These are phyloP conservation scores for Cyclopterus lumpus DNA, from an alignment of 2,797 vertebrate species.

Conservation along the genomic window DNA sequence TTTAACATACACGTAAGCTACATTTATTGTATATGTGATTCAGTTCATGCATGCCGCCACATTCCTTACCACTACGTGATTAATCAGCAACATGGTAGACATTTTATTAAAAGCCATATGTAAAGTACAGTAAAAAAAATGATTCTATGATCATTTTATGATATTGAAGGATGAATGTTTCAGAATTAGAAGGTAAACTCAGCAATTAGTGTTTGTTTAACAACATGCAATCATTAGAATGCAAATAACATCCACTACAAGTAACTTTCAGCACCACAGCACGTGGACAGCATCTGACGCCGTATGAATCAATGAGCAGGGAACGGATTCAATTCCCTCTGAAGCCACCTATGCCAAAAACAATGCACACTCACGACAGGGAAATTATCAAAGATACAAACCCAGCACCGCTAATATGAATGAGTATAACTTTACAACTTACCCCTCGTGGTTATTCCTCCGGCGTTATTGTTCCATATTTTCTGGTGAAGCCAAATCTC, in stretches of 20 bases:
- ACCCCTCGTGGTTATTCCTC: conserved; percentile 68
- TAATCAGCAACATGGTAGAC: neutral
- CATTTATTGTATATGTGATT: neutral
- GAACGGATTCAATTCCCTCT: conserved; percentile 28
- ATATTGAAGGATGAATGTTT: neutral
- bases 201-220: neutral
- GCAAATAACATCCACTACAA: conserved; percentile 23
- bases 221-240: conserved; percentile 17
- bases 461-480: conserved; percentile 59
- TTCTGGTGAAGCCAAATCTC: conserved; percentile 45
- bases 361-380: conserved; percentile 6
- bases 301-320: conserved; percentile 35
- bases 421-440: conserved; percentile 75
- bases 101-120: neutral
- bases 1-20: neutral
- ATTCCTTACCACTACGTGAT: neutral
- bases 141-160: neutral
- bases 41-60: neutral
- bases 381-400: conserved; percentile 2
- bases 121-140: neutral
- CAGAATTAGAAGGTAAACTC: neutral
- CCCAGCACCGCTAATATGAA: conserved; percentile 23
- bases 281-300: conserved; percentile 54
- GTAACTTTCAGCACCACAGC: conserved; percentile 65
- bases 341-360: conserved; percentile 23